A percentile compares a stretch with the other conserved stretches of the same genome.
These are phyloP conservation scores for Cyrtorhinus lividipennis DNA, from an alignment of 1,140 invertebrate species.

Conservation along the genomic window DNA sequence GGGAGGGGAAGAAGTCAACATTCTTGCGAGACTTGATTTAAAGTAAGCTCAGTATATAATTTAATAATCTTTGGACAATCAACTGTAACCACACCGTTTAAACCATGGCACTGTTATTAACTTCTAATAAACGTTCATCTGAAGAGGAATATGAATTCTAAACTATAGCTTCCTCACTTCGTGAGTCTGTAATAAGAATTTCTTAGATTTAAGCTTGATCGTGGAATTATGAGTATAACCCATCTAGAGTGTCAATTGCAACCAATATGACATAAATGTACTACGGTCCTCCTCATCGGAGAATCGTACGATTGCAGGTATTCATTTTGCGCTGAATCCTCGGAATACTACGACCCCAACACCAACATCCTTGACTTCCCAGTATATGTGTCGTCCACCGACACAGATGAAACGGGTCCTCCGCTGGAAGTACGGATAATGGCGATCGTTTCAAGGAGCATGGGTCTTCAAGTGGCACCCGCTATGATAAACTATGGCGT, in stretches of 20 bases:
- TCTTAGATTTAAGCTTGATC: too few relatives aligned
- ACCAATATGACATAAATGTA: neutral
- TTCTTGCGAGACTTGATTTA: conserved; percentile 8
- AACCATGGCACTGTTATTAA: too few relatives aligned
- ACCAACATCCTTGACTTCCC: conserved; percentile 15
- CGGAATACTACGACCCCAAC: conserved; percentile 4
- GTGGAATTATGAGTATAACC: neutral
- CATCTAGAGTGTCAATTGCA: neutral
- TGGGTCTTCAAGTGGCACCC: conserved; percentile 8
- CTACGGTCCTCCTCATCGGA: neutral
- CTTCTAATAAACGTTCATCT: too few relatives aligned
- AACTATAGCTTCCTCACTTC: too few relatives aligned
- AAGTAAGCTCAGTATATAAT: conserved; percentile 12
- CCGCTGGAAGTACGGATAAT: conserved; percentile 9
- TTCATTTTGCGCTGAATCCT: conserved; percentile 8
- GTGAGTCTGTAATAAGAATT: too few relatives aligned
- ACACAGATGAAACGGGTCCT: neutral
- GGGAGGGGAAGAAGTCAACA: neutral
- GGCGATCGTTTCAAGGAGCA: neutral
- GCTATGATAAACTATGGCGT: neutral
- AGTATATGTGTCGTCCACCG: neutral
- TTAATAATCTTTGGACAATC: too few relatives aligned
- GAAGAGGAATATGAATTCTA: too few relatives aligned
- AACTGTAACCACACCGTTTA: too few relatives aligned
- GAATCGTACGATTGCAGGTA: conserved; percentile 1